These are phyloP conservation scores for Dyspetes luteomarginatus DNA, from an alignment of 2,888 invertebrate species.

Conservation along the genomic window DNA sequence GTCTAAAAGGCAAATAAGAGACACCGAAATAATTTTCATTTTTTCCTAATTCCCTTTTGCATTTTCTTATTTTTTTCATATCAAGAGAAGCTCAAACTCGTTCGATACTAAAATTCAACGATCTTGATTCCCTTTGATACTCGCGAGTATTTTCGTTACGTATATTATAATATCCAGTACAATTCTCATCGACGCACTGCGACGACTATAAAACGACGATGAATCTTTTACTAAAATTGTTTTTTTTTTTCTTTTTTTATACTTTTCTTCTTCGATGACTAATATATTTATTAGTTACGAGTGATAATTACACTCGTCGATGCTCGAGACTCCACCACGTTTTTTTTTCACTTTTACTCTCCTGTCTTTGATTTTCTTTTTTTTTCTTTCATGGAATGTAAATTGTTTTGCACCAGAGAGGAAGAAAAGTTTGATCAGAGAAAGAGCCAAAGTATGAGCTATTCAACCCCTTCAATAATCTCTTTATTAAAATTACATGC, in stretches of 20 bases:
- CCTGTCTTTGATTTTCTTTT: background rate
- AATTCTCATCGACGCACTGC: conserved; percentile 34
- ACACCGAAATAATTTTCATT: conserved; percentile 44
- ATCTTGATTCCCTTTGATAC: background rate
- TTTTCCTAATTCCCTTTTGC: conserved; percentile 24
- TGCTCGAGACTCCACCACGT: conserved; percentile 11
- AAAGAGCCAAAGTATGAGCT: too few species aligned
- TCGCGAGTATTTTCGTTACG: background rate
- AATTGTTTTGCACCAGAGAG: conserved; percentile 3
- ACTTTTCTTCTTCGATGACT: conserved; percentile 30
- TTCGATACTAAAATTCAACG: conserved; percentile 41
- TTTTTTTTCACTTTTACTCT: background rate
- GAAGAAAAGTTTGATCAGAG: background rate
- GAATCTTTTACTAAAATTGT: conserved; percentile 1
- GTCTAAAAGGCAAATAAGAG: conserved; percentile 45
- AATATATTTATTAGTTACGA: conserved; percentile 38
- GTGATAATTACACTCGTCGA: conserved; percentile 49
- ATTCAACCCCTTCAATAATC: too few species aligned
- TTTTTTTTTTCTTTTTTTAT: background rate
- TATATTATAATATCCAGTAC: conserved; percentile 28
- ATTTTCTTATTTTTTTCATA: conserved; percentile 12
- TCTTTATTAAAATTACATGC: too few species aligned
- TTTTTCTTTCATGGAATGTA: conserved; percentile 45
- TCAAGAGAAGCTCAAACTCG: conserved; percentile 35
- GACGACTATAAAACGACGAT: conserved; percentile 23